phyloP scores from a whole-genome alignment of 2,888 invertebrate species.

The Anoplius nigerrimus region DNA sequence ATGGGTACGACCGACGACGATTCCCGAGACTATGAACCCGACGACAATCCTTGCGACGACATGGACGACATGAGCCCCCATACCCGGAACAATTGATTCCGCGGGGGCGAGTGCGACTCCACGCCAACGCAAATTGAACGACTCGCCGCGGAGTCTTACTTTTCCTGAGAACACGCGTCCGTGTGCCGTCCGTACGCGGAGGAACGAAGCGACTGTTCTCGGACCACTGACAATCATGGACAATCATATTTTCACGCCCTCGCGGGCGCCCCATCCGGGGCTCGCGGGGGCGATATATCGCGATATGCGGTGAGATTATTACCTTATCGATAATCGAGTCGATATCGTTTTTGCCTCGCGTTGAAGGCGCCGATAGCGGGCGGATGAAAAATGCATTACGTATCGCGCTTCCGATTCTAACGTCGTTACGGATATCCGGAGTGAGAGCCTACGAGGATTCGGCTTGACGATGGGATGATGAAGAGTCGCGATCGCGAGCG shows the following conservation, averaged over 20 bases:
- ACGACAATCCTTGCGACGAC: not conserved
- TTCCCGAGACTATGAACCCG: no score
- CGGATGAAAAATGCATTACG: not conserved
- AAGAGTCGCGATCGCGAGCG: no score
- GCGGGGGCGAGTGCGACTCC: no score
- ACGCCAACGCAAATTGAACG: not conserved
- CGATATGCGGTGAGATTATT: not conserved
- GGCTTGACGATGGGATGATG: no score
- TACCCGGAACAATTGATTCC: conserved; percentile 1
- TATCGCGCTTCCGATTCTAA: not conserved
- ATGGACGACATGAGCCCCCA: not conserved
- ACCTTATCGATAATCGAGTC: not conserved
- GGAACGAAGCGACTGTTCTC: conserved; percentile 2
- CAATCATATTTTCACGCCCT: conserved; percentile 35
- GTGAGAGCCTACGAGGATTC: no score
- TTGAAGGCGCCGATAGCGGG: not conserved
- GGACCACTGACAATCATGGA: conserved; percentile 38
- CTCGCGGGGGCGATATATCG: not conserved
- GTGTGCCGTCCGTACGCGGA: not conserved
- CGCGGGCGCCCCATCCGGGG: no score
- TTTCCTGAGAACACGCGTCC: not conserved
- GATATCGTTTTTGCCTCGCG: not conserved
- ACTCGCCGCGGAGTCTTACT: no score
- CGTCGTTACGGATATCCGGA: not conserved
- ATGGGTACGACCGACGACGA: not conserved